These are phyloP conservation scores for Stigmatopora nigra DNA, from an alignment of 2,113 vertebrate species.

Conservation along the genomic window DNA sequence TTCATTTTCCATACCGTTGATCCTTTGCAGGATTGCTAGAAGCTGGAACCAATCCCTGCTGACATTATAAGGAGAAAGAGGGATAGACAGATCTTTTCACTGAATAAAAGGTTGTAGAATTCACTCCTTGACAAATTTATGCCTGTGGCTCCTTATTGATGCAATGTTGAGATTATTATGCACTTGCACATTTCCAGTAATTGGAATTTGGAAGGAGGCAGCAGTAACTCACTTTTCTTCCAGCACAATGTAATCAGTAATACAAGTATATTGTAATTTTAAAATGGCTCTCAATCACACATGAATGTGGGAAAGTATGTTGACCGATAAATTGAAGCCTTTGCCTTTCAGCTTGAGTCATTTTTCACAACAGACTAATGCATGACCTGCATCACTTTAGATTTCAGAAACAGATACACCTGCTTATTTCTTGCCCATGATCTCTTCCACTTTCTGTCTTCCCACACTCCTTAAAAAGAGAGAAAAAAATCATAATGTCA, in stretches of 20 bases:
- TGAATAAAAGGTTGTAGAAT: not conserved
- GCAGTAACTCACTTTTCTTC: not conserved
- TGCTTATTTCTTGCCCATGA: no score
- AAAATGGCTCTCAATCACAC: not conserved
- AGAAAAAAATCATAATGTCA: no score
- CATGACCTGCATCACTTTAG: no score
- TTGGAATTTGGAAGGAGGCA: not conserved
- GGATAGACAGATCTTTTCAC: not conserved
- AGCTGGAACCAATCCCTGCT: conserved; percentile 2
- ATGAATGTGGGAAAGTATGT: not conserved
- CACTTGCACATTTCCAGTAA: not conserved
- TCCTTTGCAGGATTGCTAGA: not conserved
- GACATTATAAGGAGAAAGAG: not conserved
- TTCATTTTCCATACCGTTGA: not conserved
- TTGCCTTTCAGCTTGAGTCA: not conserved
- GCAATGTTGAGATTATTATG: conserved; percentile 11
- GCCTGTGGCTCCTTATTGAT: not conserved
- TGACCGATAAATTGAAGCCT: not conserved
- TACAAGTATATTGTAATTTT: not conserved
- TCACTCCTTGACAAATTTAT: conserved; percentile 12
- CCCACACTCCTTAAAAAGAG: no score
- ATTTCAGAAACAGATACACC: no score
- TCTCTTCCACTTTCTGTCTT: no score
- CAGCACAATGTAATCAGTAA: not conserved
- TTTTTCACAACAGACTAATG: not conserved